Evolutionary conservation across 2,113 vertebrate genomes (phyloP).

Genomic region (Alaudala cheleensis): DNA sequence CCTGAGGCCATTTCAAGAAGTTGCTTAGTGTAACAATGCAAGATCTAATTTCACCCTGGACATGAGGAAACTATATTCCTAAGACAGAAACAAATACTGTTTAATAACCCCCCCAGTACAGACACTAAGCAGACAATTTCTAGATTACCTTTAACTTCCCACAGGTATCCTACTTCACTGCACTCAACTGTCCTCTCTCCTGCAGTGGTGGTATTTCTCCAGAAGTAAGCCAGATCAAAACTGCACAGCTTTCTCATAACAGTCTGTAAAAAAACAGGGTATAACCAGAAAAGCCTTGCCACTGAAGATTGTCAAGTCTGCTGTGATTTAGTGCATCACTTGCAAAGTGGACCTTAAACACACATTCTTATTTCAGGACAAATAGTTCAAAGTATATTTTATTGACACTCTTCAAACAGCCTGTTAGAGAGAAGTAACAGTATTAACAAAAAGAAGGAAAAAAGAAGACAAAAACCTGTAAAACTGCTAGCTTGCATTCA

Average conservation of each 20-base stretch:
- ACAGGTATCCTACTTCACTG: neutral
- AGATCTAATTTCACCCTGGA: neutral
- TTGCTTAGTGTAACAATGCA: neutral
- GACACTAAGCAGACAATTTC: neutral
- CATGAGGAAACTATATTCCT: fast-evolving
- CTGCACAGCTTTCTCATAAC: fast-evolving
- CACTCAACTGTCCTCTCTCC: neutral
- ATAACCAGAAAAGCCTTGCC: neutral
- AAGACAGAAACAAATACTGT: neutral
- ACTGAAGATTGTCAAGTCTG: neutral
- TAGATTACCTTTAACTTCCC: neutral
- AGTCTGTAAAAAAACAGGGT: neutral
- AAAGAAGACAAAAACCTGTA: neutral
- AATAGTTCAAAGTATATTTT: conserved; percentile 49
- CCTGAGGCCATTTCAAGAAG: neutral
- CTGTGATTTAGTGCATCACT: neutral
- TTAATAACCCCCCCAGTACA: neutral
- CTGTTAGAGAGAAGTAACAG: neutral
- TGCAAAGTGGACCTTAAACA: neutral
- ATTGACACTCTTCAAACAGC: conserved; percentile 60
- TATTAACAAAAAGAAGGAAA: neutral
- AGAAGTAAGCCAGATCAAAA: neutral
- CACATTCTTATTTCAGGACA: neutral
- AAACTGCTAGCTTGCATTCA: conserved; percentile 75
- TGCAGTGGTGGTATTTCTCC: neutral